These are phyloP conservation scores for Mimumesa dahlbomi DNA, from an alignment of 2,888 invertebrate genomes.

Conservation along the genomic window DNA sequence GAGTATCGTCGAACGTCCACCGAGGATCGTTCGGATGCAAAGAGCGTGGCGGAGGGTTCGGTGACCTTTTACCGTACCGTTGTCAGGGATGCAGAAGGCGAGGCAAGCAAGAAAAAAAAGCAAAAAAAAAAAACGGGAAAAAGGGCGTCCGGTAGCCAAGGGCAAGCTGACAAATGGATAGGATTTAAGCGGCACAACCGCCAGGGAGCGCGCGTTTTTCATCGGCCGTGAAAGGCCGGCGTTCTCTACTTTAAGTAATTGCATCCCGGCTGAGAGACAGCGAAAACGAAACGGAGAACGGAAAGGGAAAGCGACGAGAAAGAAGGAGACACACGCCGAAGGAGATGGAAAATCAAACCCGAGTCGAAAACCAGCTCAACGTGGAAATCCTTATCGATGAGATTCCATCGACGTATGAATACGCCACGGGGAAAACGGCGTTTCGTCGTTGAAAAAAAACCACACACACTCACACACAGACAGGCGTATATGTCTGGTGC, in stretches of 20 bases:
- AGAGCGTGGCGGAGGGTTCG: constrained; percentile 13
- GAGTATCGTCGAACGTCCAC: constrained; percentile 16
- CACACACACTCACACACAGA: no score
- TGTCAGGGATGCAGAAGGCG: constrained; percentile 46
- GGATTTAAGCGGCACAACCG: constrained; percentile 68
- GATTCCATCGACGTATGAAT: constrained; percentile 11
- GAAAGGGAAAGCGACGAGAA: constrained; percentile 1
- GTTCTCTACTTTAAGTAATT: constrained; percentile 70
- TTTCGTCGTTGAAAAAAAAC: no score
- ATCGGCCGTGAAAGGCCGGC: constrained; percentile 59
- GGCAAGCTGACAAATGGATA: constrained; percentile 66
- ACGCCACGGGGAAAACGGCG: background rate
- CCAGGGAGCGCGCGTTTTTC: constrained; percentile 68
- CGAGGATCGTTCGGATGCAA: constrained; percentile 18
- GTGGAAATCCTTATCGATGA: constrained; percentile 42
- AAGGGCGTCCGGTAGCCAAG: constrained; percentile 46
- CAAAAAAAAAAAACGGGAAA: constrained; percentile 14
- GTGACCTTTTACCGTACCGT: constrained; percentile 38
- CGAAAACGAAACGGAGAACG: background rate
- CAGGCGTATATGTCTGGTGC: no score
- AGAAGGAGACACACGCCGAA: background rate
- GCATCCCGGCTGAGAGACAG: constrained; percentile 56
- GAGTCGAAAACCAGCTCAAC: background rate
- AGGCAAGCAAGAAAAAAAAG: no score
- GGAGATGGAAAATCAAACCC: constrained; percentile 2